phyloP scores from a whole-genome alignment of 2,113 vertebrate species.

The Bubo blakistoni region DNA sequence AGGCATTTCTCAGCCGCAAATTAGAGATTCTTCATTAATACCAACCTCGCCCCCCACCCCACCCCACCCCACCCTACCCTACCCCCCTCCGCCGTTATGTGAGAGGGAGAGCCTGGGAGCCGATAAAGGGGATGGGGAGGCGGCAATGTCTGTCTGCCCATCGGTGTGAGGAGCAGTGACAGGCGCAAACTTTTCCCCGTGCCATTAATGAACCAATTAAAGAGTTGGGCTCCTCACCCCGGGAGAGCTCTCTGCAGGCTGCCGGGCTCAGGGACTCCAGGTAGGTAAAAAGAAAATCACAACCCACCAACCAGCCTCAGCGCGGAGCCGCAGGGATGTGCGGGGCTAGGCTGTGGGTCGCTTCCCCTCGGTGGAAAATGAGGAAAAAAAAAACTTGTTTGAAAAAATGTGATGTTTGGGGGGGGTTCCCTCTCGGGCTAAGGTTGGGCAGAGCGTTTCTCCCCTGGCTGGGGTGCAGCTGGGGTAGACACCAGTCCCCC shows the following conservation, averaged over 20 bases:
- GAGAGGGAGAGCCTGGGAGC: conserved; percentile 24
- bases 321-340: neutral
- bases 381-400: neutral
- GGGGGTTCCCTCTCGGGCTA: neutral
- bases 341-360: neutral
- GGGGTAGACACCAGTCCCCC: neutral
- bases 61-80: neutral
- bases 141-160: neutral
- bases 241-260: conserved; percentile 28
- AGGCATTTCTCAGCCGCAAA: conserved; percentile 66
- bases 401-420: neutral
- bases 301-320: neutral
- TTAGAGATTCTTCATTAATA: conserved; percentile 59
- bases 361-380: neutral
- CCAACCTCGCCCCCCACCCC: neutral
- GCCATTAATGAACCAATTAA: conserved; percentile 46
- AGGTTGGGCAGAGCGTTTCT: neutral
- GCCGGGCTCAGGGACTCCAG: conserved; percentile 44
- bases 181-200: neutral
- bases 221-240: conserved; percentile 40
- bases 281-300: conserved; percentile 57
- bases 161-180: conserved; percentile 9
- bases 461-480: neutral
- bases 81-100: neutral
- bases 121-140: conserved; percentile 17